Base-by-base conservation (phyloP, 2,888 invertebrate species). In the Maniola hyperantus region DNA sequence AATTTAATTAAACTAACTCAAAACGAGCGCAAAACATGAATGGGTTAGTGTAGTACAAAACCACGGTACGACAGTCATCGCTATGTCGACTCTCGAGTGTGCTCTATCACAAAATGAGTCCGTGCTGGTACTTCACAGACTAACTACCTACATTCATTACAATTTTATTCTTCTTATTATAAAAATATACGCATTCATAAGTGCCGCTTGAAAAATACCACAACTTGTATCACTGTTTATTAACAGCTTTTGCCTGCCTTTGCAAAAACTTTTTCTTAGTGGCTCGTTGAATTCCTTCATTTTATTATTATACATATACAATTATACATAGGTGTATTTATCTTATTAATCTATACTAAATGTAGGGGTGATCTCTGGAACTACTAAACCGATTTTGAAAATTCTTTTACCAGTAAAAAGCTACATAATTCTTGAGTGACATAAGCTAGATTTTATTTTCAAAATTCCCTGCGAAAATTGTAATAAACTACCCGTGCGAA, bases 111-210 rank as follows among this genome's bases (percentile, higher is more conserved):
- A 46, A 59, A 60, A 60, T 59, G 50, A 36, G 60, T 39, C 39
- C 10, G 39, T 36, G 36, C 50, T 36, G 18, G 50, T 50, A 20
- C 60, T 60, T 36, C 50, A 48, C 50, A 36, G 44, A 60, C 60
- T 48, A 46, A 59, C 59, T 60, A 36, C 50, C 50, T 60, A 36
- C 50, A 48, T 60, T 60, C 60, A 60, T 60, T 60, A 60, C 60
- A 60, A 60, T 50, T 60, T 60, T 60, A 50, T 48, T 48, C 34
- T 60, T 48, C 46, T 48, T 34, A 33, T 48, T 34, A 33, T n/a
- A 54, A 15, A 54, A 34, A 60, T 20, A 36, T 33, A 50, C 13
- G 50, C 60, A 48, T 33, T 46, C 46, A 26, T 59, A 13, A 59
- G 20, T 34, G 59, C 44, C 20, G 59, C 46, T 59, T 59, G 59